phyloP scores from a whole-genome alignment of 2,797 vertebrate genomes.

The Salmo trutta region DNA sequence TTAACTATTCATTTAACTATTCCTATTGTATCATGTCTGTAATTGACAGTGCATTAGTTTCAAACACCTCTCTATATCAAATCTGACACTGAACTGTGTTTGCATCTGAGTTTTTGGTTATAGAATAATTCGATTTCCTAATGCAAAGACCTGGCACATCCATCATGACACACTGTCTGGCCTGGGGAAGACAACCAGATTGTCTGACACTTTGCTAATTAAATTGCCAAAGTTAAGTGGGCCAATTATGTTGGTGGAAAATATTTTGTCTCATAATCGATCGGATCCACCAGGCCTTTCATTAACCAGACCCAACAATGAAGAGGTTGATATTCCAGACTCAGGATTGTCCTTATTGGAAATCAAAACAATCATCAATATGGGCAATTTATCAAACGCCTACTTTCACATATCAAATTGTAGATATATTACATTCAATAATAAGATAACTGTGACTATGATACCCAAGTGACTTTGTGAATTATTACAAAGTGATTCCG shows the following conservation, averaged over 20 bases:
- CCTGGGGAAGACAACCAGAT: conserved; percentile 35
- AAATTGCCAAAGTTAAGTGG: conserved; percentile 64
- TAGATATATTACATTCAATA: not conserved
- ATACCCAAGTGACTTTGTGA: not conserved
- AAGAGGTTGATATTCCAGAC: not conserved
- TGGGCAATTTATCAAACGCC: not conserved
- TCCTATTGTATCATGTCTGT: conserved; percentile 65
- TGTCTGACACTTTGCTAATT: conserved; percentile 49
- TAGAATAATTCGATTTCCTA: conserved; percentile 75
- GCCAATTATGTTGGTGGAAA: conserved; percentile 61
- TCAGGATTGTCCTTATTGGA: conserved; percentile 23
- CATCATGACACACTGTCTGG: conserved; percentile 50
- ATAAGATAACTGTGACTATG: not conserved
- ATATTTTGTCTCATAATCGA: conserved; percentile 47
- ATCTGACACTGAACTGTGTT: conserved; percentile 61
- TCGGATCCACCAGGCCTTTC: conserved; percentile 6
- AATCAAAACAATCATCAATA: conserved; percentile 18
- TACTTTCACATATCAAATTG: conserved; percentile 4
- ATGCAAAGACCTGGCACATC: conserved; percentile 61
- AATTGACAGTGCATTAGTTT: conserved; percentile 70
- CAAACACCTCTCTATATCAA: conserved; percentile 66
- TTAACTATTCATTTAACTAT: conserved; percentile 69
- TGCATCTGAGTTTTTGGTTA: conserved; percentile 57
- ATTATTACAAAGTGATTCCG: not conserved
- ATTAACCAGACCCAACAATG: conserved; percentile 36